These are phyloP conservation scores for Propithecus perrieri DNA, from an alignment of 2,797 vertebrate genomes.

Conservation along the genomic window DNA sequence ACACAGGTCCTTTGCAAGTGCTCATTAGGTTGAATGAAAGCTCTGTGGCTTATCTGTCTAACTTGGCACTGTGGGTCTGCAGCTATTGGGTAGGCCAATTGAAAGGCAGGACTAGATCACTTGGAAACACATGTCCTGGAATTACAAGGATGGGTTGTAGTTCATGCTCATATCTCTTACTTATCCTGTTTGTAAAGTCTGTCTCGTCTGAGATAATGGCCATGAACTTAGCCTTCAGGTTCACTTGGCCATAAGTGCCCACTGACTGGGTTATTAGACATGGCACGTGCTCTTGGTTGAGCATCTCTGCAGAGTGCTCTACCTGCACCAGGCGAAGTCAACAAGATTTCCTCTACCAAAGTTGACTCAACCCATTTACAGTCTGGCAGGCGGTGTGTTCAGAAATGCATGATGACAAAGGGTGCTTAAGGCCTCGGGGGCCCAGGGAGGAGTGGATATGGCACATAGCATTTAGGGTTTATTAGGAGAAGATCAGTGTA, in stretches of 20 bases:
- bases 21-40: not conserved
- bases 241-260: not conserved
- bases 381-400: not conserved
- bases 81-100: not conserved
- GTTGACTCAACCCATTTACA: not conserved
- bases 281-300: not conserved
- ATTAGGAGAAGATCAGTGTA: not conserved
- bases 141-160: not conserved
- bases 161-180: not conserved
- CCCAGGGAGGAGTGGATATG: not conserved
- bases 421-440: not conserved
- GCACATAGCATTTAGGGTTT: not conserved
- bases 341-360: not conserved
- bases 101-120: not conserved
- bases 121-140: not conserved
- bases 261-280: not conserved
- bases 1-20: not conserved
- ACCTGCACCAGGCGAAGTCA: no score
- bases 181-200: not conserved
- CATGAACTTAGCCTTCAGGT: not conserved
- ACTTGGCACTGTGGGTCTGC: not conserved
- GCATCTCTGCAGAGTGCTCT: not conserved
- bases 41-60: not conserved
- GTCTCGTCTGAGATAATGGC: not conserved
- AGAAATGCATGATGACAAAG: not conserved